Conservation (phyloP, 2,113 vertebrate species). For the Ctenomys sociabilis region DNA sequence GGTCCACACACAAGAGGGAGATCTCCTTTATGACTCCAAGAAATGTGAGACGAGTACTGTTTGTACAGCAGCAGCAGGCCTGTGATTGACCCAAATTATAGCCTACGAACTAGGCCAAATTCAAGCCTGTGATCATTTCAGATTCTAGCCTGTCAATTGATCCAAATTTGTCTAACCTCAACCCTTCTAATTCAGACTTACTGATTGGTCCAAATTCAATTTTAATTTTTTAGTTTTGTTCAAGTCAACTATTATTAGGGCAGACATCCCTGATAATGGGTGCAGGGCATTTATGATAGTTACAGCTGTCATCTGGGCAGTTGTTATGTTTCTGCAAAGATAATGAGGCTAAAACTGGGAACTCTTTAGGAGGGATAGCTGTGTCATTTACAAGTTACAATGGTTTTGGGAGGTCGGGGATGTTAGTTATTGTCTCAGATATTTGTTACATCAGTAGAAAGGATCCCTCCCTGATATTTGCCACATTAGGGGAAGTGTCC, state of each 20-base stretch:
- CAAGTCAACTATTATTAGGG: background rate
- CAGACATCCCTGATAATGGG: background rate
- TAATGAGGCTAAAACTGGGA: background rate
- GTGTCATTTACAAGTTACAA: background rate
- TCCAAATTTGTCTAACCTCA: background rate
- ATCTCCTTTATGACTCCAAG: background rate
- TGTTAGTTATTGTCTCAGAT: background rate
- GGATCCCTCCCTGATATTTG: background rate
- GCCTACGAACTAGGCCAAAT: background rate
- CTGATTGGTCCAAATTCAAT: background rate
- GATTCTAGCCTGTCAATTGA: background rate
- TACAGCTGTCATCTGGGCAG: background rate
- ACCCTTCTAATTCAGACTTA: background rate
- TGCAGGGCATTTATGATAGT: background rate
- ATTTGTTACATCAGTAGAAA: background rate
- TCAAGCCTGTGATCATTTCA: background rate
- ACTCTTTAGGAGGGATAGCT: background rate
- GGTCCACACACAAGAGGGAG: background rate
- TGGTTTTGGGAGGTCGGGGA: background rate
- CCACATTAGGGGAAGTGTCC: background rate
- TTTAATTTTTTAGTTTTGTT: background rate
- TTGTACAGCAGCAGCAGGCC: background rate
- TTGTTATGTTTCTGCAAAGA: background rate
- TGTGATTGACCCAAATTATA: background rate
- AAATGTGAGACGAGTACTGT: background rate